Evolutionary conservation across 2,113 vertebrate species (phyloP), one percentile per base, ranked within the genome.

Genomic region (Xenopus laevis): DNA sequence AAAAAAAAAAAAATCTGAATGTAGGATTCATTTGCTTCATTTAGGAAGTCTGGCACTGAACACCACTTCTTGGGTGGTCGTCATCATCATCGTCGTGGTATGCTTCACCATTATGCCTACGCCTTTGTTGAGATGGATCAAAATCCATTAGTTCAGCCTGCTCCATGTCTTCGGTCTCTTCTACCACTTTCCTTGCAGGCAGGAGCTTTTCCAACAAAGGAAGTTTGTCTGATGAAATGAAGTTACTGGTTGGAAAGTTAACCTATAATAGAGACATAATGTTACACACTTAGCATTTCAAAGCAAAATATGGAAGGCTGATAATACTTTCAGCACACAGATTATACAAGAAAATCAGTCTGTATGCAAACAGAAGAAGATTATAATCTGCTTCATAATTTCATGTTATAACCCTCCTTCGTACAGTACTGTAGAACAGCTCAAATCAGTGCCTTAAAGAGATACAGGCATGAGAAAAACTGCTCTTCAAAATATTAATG

Each of bases 21-120:
- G 4, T 27, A 27, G n/a, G 4, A 27, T 27, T 78, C 64, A 78
- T 76, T 72, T 52, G 78, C 83, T 80, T 67, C 77, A 30, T 78
- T 87, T 96, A 99, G 0, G 96, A 98, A 11, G 97, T 96, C 81
- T 98, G 97, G 82, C 97, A 99, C 79, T 98, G 97, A 79, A 98
- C 95, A 18, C 95, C 97, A 3, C 94, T 92, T 47, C 92, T 87
- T 46, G 88, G 89, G 55, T 92, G 89, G 33, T 79, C 57, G 1
- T 72, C 88, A 84, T 98, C 94, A 0, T 98, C 95, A 65, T 97
- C 95, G 16, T 99, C 94, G 87, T 94, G 89, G 81, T 93, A 93
- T 0, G 87, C 90, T 85, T 93, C 92, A 61, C 91, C 92, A 73
- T 94, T 93, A 82, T 93, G 92, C 65, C 90, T 92, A 58, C 86